phyloP scores from a whole-genome alignment of 2,888 invertebrate genomes.

The Pilophorus perplexus region DNA sequence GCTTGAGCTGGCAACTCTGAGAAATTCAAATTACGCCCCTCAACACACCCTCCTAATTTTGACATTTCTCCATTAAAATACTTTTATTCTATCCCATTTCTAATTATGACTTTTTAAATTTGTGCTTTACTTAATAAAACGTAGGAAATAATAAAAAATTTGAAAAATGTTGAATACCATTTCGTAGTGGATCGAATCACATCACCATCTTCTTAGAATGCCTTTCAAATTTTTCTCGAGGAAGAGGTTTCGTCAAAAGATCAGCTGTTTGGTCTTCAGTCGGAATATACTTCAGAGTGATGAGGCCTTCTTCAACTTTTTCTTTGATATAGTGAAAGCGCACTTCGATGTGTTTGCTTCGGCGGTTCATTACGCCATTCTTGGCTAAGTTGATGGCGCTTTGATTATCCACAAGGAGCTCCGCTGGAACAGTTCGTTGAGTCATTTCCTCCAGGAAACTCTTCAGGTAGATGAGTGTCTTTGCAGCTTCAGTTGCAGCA shows the following conservation, averaged over 20 bases:
- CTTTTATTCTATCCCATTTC: no score
- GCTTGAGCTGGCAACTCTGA: no score
- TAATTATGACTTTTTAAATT: no score
- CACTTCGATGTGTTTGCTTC: constrained; percentile 46
- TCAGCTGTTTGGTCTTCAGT: constrained; percentile 46
- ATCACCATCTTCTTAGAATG: neutral
- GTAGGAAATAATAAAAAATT: no score
- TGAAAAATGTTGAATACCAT: no score
- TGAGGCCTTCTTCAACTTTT: constrained; percentile 5
- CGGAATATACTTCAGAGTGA: constrained; percentile 42
- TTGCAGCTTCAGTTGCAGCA: constrained; percentile 45
- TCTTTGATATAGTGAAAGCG: constrained; percentile 42
- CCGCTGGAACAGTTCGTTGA: neutral
- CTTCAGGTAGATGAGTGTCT: constrained; percentile 47
- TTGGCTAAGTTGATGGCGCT: constrained; percentile 44
- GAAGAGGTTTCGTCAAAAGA: constrained; percentile 45
- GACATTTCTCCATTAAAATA: no score
- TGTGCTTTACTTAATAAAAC: no score
- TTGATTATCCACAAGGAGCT: constrained; percentile 45
- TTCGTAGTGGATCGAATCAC: no score
- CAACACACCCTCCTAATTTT: no score
- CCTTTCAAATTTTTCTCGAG: constrained; percentile 13
- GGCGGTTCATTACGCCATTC: constrained; percentile 38
- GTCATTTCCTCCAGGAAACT: constrained; percentile 44
- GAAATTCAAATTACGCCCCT: no score